Base-by-base conservation (phyloP, 2,797 vertebrate genomes). In the Cossypha heuglini region DNA sequence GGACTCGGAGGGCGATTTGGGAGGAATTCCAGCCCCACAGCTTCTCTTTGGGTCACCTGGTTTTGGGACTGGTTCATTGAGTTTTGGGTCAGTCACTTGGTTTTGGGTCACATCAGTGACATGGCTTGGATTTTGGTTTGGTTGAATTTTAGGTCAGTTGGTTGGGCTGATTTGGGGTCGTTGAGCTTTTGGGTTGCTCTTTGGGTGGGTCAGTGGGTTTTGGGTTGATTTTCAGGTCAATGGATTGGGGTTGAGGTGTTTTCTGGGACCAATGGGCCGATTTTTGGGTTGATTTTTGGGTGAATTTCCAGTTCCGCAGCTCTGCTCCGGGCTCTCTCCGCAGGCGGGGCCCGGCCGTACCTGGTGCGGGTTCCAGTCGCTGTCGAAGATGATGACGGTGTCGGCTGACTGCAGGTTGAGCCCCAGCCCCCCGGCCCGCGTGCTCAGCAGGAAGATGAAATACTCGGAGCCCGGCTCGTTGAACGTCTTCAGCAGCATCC, bases 351-450 rank as follows among this genome's bases (percentile, higher is more conserved):
- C 43, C 0, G 22, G 52, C 22, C 15, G 1, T 81, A 94, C 99
- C 99, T 99, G 99, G 97, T 99, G 99, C 1, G 99, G 99, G 95
- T 99, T 99, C 99, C 99, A 99, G 98, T 99, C 99, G 17, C 99
- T 99, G 98, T 99, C 99, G 15, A 99, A 99, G 93, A 99, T 99
- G 86, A 99, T 98, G 84, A 99, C 99, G 1, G 99, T 99, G 95
- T 99, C 99, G 0, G 99, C 99, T 0, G 99, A 99, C 98, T 99
- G 99, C 15, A 99, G 98, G 90, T 99, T 99, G 33, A 99, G 98
- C 3, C 99, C 99, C 8, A 99, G 98, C 3, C 99, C 99, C 1
- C 99, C 99, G 0, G 99, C 99, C 29, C 99, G 98, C 0, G 99
- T 99, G 97, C 99, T 99, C 90, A 99, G 98, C 85, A 99, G 96